These are phyloP conservation scores for Lepidocyrtoides sp. DNA, from an alignment of 2,888 invertebrate species.

Conservation along the genomic window DNA sequence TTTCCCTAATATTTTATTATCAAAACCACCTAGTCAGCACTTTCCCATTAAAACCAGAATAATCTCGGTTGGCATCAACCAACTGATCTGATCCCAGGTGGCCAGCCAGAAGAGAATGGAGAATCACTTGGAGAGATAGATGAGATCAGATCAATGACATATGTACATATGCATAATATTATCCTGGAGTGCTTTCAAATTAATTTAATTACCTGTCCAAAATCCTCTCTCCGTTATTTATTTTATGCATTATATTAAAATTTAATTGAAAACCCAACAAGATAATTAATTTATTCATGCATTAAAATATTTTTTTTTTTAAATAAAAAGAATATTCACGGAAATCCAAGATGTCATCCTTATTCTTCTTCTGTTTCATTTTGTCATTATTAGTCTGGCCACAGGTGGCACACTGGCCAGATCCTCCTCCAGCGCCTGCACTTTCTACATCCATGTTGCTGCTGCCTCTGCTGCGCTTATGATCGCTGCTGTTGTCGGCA, in stretches of 20 bases:
- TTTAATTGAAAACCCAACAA: background rate
- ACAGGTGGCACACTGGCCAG: constrained; percentile 65
- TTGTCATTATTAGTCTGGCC: constrained; percentile 57
- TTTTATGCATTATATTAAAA: background rate
- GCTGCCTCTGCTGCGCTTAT: constrained; percentile 46
- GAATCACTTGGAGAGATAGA: background rate
- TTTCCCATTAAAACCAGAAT: background rate
- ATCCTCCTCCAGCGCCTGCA: constrained; percentile 36
- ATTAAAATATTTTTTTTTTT: background rate
- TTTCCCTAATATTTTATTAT: background rate
- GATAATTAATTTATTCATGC: constrained; percentile 2
- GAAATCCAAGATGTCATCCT: constrained; percentile 75
- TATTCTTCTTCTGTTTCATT: constrained; percentile 55
- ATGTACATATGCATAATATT: too few relatives aligned
- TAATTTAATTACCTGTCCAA: background rate
- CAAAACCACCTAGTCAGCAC: background rate
- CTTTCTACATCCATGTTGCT: constrained; percentile 70
- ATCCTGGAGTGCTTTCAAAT: too few relatives aligned
- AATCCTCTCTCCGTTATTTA: background rate
- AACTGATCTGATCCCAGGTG: background rate
- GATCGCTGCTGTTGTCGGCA: constrained; percentile 46
- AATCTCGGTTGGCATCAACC: background rate
- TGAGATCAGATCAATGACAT: too few relatives aligned
- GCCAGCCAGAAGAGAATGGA: background rate
- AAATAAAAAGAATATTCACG: constrained; percentile 60